Evolutionary conservation across 2,113 vertebrate species (phyloP).

Genomic region (Petrocephalus microphthalmus): DNA sequence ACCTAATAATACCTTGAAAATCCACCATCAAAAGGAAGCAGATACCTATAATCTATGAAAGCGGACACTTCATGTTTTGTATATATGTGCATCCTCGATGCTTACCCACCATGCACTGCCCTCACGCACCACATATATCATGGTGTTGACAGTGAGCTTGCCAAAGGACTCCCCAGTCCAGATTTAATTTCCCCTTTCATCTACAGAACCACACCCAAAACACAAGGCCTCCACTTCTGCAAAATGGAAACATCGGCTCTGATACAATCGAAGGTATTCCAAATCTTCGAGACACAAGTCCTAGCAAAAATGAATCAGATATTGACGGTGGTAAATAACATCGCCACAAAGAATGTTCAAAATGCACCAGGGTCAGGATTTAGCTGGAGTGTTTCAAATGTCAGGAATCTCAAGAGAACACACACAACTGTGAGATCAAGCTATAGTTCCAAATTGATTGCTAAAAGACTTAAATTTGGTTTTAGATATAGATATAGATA

Average conservation of each 20-base stretch:
- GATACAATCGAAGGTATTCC: conserved; percentile 2
- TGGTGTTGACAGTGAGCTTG: background rate
- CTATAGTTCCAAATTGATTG: background rate
- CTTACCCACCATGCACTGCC: background rate
- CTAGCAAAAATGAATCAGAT: background rate
- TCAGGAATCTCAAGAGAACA: background rate
- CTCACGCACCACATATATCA: background rate
- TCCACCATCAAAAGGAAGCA: background rate
- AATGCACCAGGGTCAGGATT: background rate
- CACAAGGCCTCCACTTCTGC: background rate
- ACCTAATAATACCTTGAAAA: background rate
- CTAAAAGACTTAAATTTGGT: background rate
- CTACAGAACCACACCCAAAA: background rate
- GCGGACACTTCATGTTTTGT: background rate
- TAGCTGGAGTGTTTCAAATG: background rate
- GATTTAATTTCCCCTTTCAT: conserved; percentile 9
- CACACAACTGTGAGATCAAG: background rate
- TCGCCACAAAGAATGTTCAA: background rate
- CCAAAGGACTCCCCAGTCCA: background rate
- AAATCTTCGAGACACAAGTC: background rate
- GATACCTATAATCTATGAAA: background rate
- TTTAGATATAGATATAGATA: background rate
- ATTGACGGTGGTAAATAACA: background rate
- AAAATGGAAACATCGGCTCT: background rate
- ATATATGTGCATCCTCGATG: background rate